These are phyloP conservation scores for Henicopernis longicauda DNA, from an alignment of 2,113 vertebrate genomes.

Conservation along the genomic window DNA sequence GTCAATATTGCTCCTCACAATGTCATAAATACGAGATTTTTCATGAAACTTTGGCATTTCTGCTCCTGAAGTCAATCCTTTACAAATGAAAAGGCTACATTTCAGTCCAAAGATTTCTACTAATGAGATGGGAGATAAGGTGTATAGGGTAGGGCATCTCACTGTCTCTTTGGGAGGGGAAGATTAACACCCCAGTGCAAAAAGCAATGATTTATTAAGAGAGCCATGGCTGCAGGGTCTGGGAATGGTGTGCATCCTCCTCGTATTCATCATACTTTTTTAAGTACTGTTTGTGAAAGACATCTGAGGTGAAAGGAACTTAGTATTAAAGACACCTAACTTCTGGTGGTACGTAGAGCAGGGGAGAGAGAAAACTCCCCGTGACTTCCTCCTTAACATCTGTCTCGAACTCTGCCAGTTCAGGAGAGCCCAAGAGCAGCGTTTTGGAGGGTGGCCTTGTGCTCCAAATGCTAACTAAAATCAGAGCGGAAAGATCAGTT, in stretches of 20 bases:
- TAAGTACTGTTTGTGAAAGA: constrained; percentile 35
- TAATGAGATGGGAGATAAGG: not conserved
- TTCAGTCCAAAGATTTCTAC: not conserved
- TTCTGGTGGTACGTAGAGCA: constrained; percentile 27
- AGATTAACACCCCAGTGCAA: not conserved
- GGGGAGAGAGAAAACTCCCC: not conserved
- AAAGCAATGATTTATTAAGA: constrained; percentile 42
- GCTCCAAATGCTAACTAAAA: not conserved
- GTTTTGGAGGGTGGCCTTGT: not conserved
- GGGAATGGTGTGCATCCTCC: not conserved
- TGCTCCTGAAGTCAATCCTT: not conserved
- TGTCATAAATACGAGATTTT: not conserved
- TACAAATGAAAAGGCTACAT: not conserved
- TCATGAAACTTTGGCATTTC: not conserved
- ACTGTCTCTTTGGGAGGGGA: not conserved
- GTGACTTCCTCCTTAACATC: not conserved
- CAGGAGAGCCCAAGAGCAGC: not conserved
- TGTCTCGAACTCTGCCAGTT: not conserved
- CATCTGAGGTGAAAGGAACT: constrained; percentile 25
- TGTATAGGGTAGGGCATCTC: not conserved
- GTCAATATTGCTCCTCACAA: not conserved
- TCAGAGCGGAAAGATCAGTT: not conserved
- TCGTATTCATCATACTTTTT: not conserved
- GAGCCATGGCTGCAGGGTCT: constrained; percentile 13
- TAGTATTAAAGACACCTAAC: constrained; percentile 6